A percentile compares a stretch with the other conserved stretches of the same genome.
phyloP scores from a whole-genome alignment of 2,888 invertebrate species.

The Melanargia galathea region DNA sequence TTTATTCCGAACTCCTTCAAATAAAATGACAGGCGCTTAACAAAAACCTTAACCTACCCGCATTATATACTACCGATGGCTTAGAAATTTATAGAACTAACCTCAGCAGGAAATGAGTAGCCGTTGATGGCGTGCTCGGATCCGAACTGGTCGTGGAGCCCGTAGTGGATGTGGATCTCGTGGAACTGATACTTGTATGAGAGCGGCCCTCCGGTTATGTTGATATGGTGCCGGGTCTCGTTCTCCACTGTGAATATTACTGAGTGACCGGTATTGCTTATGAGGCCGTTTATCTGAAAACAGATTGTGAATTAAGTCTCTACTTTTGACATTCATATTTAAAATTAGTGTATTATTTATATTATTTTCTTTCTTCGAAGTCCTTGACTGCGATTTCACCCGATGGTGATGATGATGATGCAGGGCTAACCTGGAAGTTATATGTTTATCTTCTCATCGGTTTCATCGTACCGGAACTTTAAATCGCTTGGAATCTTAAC shows the following conservation, averaged over 20 bases:
- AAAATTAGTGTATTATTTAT: too few relatives aligned
- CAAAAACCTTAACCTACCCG: too few relatives aligned
- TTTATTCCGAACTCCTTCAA: too few relatives aligned
- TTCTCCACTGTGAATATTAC: conserved; percentile 95
- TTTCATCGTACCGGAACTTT: too few relatives aligned
- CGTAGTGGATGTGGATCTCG: conserved; percentile 97
- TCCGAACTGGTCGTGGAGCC: conserved; percentile 94
- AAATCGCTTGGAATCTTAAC: too few relatives aligned
- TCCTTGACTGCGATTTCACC: too few relatives aligned
- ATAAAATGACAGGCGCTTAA: too few relatives aligned
- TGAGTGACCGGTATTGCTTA: conserved; percentile 97
- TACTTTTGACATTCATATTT: not conserved
- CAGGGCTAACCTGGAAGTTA: too few relatives aligned
- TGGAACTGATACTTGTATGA: conserved; percentile 97
- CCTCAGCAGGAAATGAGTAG: conserved; percentile 98
- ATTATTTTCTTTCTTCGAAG: too few relatives aligned
- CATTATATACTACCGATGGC: not conserved
- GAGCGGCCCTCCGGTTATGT: conserved; percentile 97
- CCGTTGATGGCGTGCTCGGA: conserved; percentile 99
- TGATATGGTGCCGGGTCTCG: conserved; percentile 91
- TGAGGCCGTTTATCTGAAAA: conserved; percentile 90
- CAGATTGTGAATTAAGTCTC: not conserved
- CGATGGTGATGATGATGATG: too few relatives aligned
- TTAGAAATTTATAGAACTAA: conserved; percentile 67
- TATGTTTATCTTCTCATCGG: too few relatives aligned